Evolutionary conservation across 2,113 vertebrate genomes (phyloP), one percentile per base, ranked within the genome.

Genomic region (Halcyon malimbica): DNA sequence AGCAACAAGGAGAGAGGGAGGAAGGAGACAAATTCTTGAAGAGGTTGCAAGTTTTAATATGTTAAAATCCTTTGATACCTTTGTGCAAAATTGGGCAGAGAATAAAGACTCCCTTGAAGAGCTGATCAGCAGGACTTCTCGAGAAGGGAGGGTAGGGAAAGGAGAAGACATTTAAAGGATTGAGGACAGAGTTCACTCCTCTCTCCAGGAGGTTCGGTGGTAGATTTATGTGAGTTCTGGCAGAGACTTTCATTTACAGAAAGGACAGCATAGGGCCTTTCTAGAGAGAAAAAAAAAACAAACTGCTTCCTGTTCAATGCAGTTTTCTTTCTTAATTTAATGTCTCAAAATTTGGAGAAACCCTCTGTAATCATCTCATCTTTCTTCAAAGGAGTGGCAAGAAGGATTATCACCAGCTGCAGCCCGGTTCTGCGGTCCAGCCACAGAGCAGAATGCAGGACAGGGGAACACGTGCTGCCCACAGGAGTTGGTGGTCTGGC

Each of bases 31-130:
- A 89, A 85, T 96, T 85, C 37, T 76, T 80, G n/a, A 76, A 87
- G 67, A 91, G 63, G 31, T n/a, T 94, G 82, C 59, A 93, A 90
- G 63, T 88, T 85, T 83, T 81, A 89, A 90, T 90, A 46, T 31
- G 13, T 77, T 87, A 80, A 94, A 96, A 88, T 91, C 81, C 93
- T 96, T 83, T 94, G 88, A 89, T 83, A 78, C 65, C 37, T 84
- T 70, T 80, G 69, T 83, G 74, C 83, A 90, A 91, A 93, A 88
- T 64, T 97, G 77, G 60, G 67, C 57, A 90, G 84, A 91, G 87
- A 92, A 68, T 87, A 89, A 92, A 83, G 41, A 63, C 42, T 87
- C 57, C 68, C 71, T 78, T 87, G 73, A 94, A 93, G 69, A 90
- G 50, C 50, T 78, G 42, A 93, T 94, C 63, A 79, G 85, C 0